Percentiles rank a stretch among this genome's conserved stretches.
These are phyloP conservation scores for Tiliqua scincoides DNA, from an alignment of 2,113 vertebrate genomes.

Conservation along the genomic window DNA sequence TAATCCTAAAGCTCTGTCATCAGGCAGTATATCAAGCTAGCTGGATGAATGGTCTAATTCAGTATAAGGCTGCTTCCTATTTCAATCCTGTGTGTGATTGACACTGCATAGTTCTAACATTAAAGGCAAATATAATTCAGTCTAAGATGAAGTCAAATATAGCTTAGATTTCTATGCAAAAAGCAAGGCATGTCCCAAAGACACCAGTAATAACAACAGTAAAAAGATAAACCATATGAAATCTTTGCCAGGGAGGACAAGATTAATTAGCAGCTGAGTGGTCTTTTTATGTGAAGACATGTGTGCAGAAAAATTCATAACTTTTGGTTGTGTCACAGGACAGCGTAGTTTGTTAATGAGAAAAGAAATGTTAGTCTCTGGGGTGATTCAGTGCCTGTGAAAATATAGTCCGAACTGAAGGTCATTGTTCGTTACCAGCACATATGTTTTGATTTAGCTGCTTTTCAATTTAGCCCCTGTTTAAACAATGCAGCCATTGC, in stretches of 20 bases:
- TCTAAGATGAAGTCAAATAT: not conserved
- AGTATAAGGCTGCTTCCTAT: no score
- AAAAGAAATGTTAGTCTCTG: conserved; percentile 54
- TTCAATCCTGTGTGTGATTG: not conserved
- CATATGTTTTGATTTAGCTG: conserved; percentile 62
- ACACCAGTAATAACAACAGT: not conserved
- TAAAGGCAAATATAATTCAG: not conserved
- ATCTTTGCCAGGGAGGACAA: not conserved
- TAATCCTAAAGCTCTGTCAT: no score
- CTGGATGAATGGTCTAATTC: no score
- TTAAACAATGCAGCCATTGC: conserved; percentile 54
- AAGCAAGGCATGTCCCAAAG: not conserved
- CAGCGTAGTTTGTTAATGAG: conserved; percentile 19
- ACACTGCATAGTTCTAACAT: not conserved
- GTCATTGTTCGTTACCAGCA: conserved; percentile 23
- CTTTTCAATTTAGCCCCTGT: conserved; percentile 56
- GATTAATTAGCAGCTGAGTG: not conserved
- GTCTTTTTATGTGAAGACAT: not conserved
- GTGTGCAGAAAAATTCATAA: not conserved
- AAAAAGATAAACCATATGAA: not conserved
- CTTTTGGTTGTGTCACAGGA: conserved; percentile 13
- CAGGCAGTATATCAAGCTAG: no score
- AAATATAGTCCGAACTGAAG: not conserved
- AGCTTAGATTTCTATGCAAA: not conserved
- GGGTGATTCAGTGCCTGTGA: conserved; percentile 57